Base-by-base conservation (phyloP, 1,140 invertebrate genomes). In the Tetramorium simillimum region DNA sequence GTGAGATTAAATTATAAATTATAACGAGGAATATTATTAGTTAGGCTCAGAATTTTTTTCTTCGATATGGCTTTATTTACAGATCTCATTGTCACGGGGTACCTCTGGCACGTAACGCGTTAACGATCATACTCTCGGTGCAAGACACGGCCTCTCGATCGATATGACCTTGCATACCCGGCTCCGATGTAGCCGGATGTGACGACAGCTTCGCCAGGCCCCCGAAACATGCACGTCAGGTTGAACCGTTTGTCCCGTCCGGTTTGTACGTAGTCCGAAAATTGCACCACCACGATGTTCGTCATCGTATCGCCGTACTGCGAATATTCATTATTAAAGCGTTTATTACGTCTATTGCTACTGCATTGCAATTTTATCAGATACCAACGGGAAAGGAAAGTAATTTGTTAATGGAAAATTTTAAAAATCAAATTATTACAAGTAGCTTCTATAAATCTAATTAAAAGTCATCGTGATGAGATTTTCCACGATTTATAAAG, bases 231-330 rank as follows among this genome's bases (percentile, higher is more conserved):
- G 93, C 98, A 99, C 12, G 98, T 99, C 7, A 99, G 95, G 94
- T 99, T 99, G 94, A 99, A 99, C 21, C 98, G 96, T 92, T 99
- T 99, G 93, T 99, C 98, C 84, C 97, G 95, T 65, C 97, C 97
- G 0, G 98, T 99, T 95, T 99, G 98, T 0, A 99, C 98, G 92
- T 97, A 98, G 94, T 99, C 98, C 84, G 98, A 98, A 94, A 99
- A 99, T 95, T 99, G 98, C 0, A 99, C 98, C 24, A 99, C 98
- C 3, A 98, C 98, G 70, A 99, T 99, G 92, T 99, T 99, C 58
- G 98, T 99, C 97, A 99, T 97, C 0, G 98, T 98, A 91, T 99
- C 98, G 0, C 98, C 98, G 90, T 98, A 98, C 97, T 98, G 94
- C 21, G 93, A 95, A 89, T 12, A 86, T 85, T 51, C 53, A 21